phyloP scores from a whole-genome alignment of 1,140 invertebrate species.

The Drosophila insularis region DNA sequence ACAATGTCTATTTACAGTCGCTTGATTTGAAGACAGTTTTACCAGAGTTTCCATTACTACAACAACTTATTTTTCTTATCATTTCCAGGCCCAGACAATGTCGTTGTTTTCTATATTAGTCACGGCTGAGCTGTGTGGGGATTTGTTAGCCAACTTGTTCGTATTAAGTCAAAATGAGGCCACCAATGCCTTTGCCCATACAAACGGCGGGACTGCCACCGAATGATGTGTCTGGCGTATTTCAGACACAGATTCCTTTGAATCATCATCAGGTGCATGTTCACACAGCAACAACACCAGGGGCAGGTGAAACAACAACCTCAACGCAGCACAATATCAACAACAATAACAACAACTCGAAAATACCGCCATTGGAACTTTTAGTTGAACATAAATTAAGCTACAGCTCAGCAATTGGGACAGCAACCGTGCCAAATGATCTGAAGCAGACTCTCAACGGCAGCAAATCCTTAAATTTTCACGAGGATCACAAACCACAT shows the following conservation, averaged over 20 bases:
- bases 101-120: slow-evolving; percentile 46
- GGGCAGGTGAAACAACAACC: slow-evolving; percentile 33
- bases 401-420: slow-evolving; percentile 56
- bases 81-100: slow-evolving; percentile 40
- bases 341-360: slow-evolving; percentile 43
- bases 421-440: slow-evolving; percentile 7
- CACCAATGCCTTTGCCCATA: slow-evolving; percentile 53
- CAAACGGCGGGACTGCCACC: slow-evolving; percentile 61
- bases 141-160: neutral
- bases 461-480: neutral
- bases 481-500: neutral
- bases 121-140: slow-evolving; percentile 59
- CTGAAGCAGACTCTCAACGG: slow-evolving; percentile 34
- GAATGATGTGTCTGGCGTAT: slow-evolving; percentile 52
- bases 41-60: no score
- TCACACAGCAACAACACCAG: slow-evolving; percentile 41
- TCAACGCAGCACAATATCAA: slow-evolving; percentile 1
- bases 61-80: neutral
- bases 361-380: slow-evolving; percentile 66
- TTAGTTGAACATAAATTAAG: slow-evolving; percentile 73
- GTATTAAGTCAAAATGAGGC: slow-evolving; percentile 59
- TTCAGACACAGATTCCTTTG: neutral
- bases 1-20: no score
- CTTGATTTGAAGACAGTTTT: no score
- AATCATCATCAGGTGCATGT: slow-evolving; percentile 44